Conservation (phyloP, 2,888 invertebrate genomes). For the Phaedon cochleariae region DNA sequence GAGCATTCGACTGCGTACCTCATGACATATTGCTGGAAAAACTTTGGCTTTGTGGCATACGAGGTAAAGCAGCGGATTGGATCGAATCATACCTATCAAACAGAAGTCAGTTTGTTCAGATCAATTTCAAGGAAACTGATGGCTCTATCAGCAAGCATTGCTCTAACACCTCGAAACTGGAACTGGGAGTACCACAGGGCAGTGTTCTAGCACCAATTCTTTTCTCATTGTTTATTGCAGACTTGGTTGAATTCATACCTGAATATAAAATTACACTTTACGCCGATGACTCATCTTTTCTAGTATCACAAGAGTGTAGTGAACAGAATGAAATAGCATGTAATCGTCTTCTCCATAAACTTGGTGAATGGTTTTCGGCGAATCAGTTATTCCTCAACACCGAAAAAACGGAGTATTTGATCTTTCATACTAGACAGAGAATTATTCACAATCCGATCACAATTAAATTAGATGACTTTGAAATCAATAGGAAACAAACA, state of each 20-base stretch:
- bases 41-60: slow-evolving; percentile 4
- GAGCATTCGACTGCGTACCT: slow-evolving; percentile 1
- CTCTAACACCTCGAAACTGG: neutral
- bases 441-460: no score
- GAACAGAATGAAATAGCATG: slow-evolving; percentile 3
- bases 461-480: no score
- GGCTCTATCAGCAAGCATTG: neutral
- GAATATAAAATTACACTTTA: slow-evolving; percentile 3
- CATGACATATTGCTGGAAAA: neutral
- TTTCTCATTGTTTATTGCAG: neutral
- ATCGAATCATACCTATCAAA: neutral
- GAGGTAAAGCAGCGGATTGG: neutral
- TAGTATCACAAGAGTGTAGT: neutral
- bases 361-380: neutral
- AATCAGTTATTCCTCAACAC: slow-evolving; percentile 4
- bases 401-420: no score
- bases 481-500: no score
- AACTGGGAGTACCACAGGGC: neutral
- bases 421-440: no score
- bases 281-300: slow-evolving; percentile 2
- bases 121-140: no score
- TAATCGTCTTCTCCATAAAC: neutral
- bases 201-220: slow-evolving; percentile 3
- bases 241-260: slow-evolving; percentile 3
- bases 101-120: no score